Conservation (phyloP, 2,888 invertebrate genomes). For the Pyrrhosoma nymphula region DNA sequence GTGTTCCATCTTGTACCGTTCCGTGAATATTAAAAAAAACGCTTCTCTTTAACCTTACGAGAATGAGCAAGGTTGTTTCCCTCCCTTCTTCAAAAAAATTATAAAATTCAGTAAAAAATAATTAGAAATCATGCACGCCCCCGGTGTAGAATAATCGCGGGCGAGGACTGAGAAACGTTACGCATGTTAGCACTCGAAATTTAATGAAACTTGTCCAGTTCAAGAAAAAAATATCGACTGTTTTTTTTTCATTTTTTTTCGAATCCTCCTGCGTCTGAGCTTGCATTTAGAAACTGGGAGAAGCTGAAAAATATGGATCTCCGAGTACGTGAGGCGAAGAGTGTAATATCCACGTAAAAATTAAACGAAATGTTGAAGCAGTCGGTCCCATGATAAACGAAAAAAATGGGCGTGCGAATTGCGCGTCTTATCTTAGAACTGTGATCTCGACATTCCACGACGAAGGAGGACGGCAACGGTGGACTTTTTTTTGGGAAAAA, state of each 20-base stretch:
- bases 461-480: conserved; percentile 25
- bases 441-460: conserved; percentile 38
- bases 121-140: not conserved
- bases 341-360: too few species aligned
- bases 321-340: not conserved
- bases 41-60: not conserved
- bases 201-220: conserved; percentile 11
- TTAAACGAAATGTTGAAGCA: not conserved
- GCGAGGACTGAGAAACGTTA: not conserved
- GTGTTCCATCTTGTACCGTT: not conserved
- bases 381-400: not conserved
- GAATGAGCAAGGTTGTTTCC: not conserved
- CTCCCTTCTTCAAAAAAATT: not conserved
- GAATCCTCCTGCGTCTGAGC: not conserved
- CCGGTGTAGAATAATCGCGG: not conserved
- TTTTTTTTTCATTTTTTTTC: not conserved
- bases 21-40: not conserved
- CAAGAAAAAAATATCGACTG: not conserved
- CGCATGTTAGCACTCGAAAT: not conserved
- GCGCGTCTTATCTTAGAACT: not conserved
- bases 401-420: not conserved
- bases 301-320: not conserved
- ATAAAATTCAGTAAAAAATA: not conserved
- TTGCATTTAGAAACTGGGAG: not conserved
- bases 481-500: not conserved